Evolutionary conservation across 1,140 invertebrate species (phyloP).

Genomic region (Conus betulinus): DNA sequence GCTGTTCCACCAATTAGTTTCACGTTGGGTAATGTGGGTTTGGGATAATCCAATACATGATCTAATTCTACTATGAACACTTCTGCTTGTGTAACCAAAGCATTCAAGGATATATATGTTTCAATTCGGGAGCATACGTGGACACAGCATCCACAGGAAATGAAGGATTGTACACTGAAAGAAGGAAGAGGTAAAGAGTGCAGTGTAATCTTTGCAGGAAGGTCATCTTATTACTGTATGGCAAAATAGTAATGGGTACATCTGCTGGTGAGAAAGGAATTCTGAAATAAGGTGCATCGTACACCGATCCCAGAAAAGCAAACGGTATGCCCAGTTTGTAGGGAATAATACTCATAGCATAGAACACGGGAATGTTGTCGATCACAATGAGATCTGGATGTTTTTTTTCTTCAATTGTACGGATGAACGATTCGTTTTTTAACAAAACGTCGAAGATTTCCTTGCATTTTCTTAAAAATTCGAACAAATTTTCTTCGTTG

Average conservation of each 20-base stretch:
- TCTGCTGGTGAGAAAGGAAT: slow-evolving; percentile 21
- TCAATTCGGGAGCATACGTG: slow-evolving; percentile 14
- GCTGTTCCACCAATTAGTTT: slow-evolving; percentile 52
- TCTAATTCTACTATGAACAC: slow-evolving; percentile 50
- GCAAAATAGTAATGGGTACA: not conserved
- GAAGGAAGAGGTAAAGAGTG: not conserved
- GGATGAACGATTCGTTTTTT: slow-evolving; percentile 6
- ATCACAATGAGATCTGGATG: slow-evolving; percentile 29
- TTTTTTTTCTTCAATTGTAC: not conserved
- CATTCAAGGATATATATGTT: not conserved
- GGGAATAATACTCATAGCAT: slow-evolving; percentile 19
- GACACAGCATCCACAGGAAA: not conserved
- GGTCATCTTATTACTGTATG: slow-evolving; percentile 11
- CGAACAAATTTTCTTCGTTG: not conserved
- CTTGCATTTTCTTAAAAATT: not conserved
- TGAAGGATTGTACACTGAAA: not conserved
- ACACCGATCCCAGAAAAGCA: not conserved
- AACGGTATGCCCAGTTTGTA: slow-evolving; percentile 41
- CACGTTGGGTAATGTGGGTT: slow-evolving; percentile 48
- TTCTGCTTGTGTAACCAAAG: slow-evolving; percentile 18
- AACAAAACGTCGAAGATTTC: not conserved
- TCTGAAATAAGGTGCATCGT: not conserved
- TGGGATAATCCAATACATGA: slow-evolving; percentile 50
- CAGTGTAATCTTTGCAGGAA: slow-evolving; percentile 27
- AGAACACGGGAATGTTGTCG: not conserved